Conservation (phyloP, 2,888 invertebrate genomes). For the Synanthedon tipuliformis region DNA sequence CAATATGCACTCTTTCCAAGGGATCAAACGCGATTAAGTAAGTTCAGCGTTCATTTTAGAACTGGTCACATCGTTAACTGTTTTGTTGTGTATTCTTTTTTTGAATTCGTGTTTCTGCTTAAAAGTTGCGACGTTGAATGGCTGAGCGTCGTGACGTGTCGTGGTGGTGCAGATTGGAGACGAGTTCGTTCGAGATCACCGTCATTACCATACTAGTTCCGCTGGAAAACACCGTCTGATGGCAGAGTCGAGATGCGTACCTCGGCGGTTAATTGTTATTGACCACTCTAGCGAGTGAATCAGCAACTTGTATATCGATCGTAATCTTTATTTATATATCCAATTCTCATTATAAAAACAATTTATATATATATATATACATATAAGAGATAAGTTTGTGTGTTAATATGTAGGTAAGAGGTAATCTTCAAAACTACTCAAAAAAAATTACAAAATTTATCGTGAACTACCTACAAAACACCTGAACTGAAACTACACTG, state of each 20-base stretch:
- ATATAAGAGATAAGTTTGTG: too few species aligned
- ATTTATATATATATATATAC: too few species aligned
- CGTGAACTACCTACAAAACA: too few species aligned
- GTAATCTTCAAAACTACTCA: too few species aligned
- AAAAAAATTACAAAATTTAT: too few species aligned
- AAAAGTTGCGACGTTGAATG: constrained; percentile 7
- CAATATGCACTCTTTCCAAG: neutral
- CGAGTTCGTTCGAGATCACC: constrained; percentile 3
- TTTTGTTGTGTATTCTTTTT: neutral
- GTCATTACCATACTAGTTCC: constrained; percentile 15
- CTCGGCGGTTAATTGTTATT: neutral
- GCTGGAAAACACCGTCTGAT: constrained; percentile 6
- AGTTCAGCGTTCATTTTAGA: too few species aligned
- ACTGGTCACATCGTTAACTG: too few species aligned
- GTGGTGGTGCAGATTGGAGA: constrained; percentile 2
- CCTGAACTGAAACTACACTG: too few species aligned
- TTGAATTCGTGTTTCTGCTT: constrained; percentile 2
- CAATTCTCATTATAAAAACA: neutral
- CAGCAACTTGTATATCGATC: constrained; percentile 3
- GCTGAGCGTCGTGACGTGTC: constrained; percentile 6
- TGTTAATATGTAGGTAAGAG: too few species aligned
- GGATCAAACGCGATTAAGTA: too few species aligned
- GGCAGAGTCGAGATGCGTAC: constrained; percentile 1
- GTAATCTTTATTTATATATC: constrained; percentile 1
- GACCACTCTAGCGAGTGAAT: constrained; percentile 5